Evolutionary conservation across 2,888 invertebrate genomes (phyloP), one percentile per base, ranked within the genome.

Genomic region (Pyralis farinalis): DNA sequence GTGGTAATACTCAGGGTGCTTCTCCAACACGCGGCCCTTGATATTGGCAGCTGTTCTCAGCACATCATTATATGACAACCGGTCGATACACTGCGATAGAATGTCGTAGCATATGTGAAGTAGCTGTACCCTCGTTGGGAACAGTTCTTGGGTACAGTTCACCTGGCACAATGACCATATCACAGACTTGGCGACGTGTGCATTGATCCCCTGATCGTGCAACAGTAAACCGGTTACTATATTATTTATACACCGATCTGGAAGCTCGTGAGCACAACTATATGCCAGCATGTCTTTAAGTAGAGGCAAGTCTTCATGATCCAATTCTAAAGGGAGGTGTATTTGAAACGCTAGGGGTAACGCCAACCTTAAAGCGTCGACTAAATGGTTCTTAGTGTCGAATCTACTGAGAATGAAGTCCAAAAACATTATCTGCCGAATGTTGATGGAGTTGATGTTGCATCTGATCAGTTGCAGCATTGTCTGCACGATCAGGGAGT

Each of bases 261-360:
- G 90, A 1, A 92, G 55, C 7, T 84, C 72, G 43, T 88, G 84
- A 10, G 70, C 74, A 7, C 90, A 83, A 22, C 89, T 78, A 62
- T 89, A 94, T 0, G 78, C 61, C 4, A 94, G 62, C 74, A 90
- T 90, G 12, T 91, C 91, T 7, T 78, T 71, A 16, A 94, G 60
- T 9, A 90, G 63, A 0, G 69, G 60, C 4, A 91, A 44, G 53
- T 93, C 91, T 12, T 89, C 75, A 7, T 66, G 74, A 47, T 93
- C 91, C 12, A 93, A 57, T 64, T 94, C 92, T 4, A 80, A 51
- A 0, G 87, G 81, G 5, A 94, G 53, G 46, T 93, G 91, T 5
- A 91, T 88, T 74, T 94, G 92, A 60, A 94, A 93, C 0, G 93
- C 91, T 20, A 94, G 67, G 0, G 94, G 94, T 7, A 94, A 56